Base-by-base conservation (phyloP, 1,140 invertebrate genomes). In the Stratiolaelaps scimitus region DNA sequence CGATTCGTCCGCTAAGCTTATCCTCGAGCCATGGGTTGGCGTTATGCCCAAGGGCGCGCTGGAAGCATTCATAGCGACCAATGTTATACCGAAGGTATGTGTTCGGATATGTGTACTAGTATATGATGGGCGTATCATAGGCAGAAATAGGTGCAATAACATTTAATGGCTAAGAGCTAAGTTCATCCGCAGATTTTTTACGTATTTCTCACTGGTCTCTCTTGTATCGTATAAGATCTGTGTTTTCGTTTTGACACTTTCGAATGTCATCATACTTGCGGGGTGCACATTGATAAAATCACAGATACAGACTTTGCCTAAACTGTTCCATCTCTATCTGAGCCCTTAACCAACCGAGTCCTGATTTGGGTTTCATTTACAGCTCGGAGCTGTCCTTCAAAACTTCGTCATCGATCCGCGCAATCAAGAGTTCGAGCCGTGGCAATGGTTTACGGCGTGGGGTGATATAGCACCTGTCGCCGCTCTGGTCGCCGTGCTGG, bases 371-470 rank as follows among this genome's bases (percentile, higher is more conserved):
- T 40, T 40, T 40, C 26, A 29, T 60, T 48, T 48, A 6, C 53
- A 60, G 75, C 76, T 94, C 26, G 84, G 88, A 74, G 74, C 82
- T 47, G 83, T 82, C 23, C 76, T 93, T 60, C 78, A 81, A 19
- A 80, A 83, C 67, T 83, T 93, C 69, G 78, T 84, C 1, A 85
- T 97, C n/a, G 90, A 91, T 77, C 89, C 92, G 1, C 81, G 84
- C 71, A 82, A 86, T 69, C 89, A 92, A 74, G 80, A 83, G 75
- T 74, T 73, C 75, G 78, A 83, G 69, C 79, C 81, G 0, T 90
- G 87, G 88, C 80, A 89, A 69, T 90, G 87, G 83, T 84, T 91
- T 0, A 87, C 88, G 78, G 82, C 86, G 23, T 94, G 90, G 90
- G 79, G 80, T 66, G 86, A 89, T 70, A 75, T 93, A 64, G 76